Evolutionary conservation across 2,113 vertebrate genomes (phyloP).

Genomic region (Marcusenius ussheri): DNA sequence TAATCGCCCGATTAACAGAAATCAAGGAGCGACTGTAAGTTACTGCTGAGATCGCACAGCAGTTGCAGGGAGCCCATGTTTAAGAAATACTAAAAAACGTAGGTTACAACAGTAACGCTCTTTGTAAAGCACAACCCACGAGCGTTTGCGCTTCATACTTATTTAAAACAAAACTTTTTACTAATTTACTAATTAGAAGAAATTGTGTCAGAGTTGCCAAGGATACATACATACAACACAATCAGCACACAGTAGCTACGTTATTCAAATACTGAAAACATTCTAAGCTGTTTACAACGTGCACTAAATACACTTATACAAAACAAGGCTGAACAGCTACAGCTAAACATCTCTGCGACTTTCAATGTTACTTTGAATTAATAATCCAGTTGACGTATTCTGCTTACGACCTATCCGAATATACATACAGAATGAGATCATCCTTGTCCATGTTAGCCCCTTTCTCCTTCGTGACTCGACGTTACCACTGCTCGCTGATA

Average conservation of each 20-base stretch:
- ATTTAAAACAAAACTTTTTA: neutral
- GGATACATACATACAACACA: neutral
- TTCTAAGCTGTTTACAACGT: neutral
- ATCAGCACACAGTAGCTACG: neutral
- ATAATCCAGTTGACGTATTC: neutral
- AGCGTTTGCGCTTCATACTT: neutral
- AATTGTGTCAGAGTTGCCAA: neutral
- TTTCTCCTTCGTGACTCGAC: neutral
- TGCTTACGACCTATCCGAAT: neutral
- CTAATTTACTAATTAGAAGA: neutral
- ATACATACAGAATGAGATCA: conserved; percentile 49
- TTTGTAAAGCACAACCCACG: neutral
- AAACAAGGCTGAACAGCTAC: neutral
- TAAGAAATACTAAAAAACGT: neutral
- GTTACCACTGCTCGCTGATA: neutral
- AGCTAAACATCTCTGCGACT: neutral
- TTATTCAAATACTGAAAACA: neutral
- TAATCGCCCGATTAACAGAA: neutral
- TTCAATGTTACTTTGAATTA: neutral
- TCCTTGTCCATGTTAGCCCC: conserved; percentile 50
- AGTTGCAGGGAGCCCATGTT: neutral
- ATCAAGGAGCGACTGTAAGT: neutral
- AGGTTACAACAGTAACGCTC: neutral
- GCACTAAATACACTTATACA: conserved; percentile 31
- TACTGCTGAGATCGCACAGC: neutral